phyloP scores from a whole-genome alignment of 2,888 invertebrate species.

The Pilophorus perplexus region DNA sequence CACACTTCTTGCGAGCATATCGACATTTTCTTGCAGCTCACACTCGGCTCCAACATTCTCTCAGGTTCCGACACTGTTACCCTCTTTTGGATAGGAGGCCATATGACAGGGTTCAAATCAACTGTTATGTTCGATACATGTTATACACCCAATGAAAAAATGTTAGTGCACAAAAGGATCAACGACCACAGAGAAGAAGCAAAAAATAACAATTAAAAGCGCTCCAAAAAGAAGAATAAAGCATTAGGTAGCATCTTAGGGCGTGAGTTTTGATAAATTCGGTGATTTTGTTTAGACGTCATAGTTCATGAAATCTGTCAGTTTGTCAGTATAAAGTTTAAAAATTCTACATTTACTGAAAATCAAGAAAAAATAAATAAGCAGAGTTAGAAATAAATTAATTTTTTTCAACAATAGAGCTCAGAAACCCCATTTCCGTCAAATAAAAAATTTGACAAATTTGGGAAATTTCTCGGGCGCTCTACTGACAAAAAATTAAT shows the following conservation, averaged over 20 bases:
- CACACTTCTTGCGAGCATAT: constrained; percentile 50
- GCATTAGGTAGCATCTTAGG: too few relatives aligned
- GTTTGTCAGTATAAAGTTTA: too few relatives aligned
- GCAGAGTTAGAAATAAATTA: not conserved
- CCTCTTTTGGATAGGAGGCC: constrained; percentile 32
- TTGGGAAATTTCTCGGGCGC: too few relatives aligned
- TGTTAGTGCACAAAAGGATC: constrained; percentile 35
- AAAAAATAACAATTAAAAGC: not conserved
- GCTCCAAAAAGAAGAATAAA: too few relatives aligned
- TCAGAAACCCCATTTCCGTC: too few relatives aligned
- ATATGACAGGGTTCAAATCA: constrained; percentile 34
- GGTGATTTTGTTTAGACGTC: too few relatives aligned
- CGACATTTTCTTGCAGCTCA: constrained; percentile 46
- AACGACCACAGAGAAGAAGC: constrained; percentile 37
- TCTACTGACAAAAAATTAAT: too few relatives aligned
- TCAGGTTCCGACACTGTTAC: constrained; percentile 7
- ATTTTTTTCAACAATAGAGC: too few relatives aligned
- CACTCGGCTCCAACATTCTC: not conserved
- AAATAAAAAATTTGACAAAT: too few relatives aligned
- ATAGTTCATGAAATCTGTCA: too few relatives aligned
- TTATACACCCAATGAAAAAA: constrained; percentile 29
- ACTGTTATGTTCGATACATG: constrained; percentile 25
- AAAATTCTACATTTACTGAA: too few relatives aligned
- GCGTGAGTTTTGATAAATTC: too few relatives aligned
- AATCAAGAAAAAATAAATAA: not conserved